These are phyloP conservation scores for Ormyrus thymus DNA, from an alignment of 2,888 invertebrate genomes.

Conservation along the genomic window DNA sequence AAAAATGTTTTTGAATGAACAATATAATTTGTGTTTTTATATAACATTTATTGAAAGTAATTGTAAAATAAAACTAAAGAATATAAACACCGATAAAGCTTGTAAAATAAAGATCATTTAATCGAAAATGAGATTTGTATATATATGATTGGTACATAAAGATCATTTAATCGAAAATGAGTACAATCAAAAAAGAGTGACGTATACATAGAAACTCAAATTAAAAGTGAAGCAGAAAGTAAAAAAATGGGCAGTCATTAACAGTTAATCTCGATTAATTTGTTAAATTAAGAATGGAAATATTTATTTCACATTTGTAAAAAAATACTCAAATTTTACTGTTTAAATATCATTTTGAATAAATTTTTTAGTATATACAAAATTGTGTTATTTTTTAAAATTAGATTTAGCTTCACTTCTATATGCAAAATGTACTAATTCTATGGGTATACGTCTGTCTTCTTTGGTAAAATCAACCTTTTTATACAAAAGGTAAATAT, in stretches of 20 bases:
- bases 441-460: slow-evolving; percentile 33
- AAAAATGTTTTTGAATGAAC: too few relatives aligned
- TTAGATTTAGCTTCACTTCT: slow-evolving; percentile 35
- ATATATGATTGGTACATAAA: background rate
- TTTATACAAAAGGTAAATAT: background rate
- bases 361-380: slow-evolving; percentile 15
- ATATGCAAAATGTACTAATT: background rate
- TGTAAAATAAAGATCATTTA: slow-evolving; percentile 9
- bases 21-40: too few relatives aligned
- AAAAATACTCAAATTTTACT: slow-evolving; percentile 28
- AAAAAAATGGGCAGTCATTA: background rate
- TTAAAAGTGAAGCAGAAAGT: slow-evolving; percentile 39
- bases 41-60: background rate
- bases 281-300: background rate
- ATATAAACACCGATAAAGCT: slow-evolving; percentile 13
- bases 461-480: slow-evolving; percentile 27
- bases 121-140: slow-evolving; percentile 31
- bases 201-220: slow-evolving; percentile 38
- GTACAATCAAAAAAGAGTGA: slow-evolving; percentile 45
- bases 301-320: slow-evolving; percentile 19
- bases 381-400: background rate
- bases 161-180: slow-evolving; percentile 31
- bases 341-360: slow-evolving; percentile 18
- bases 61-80: background rate
- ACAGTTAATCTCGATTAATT: background rate